Percentiles rank a stretch among this genome's conserved stretches.
Conservation (phyloP, 2,797 vertebrate species). For the Meda fulgida region DNA sequence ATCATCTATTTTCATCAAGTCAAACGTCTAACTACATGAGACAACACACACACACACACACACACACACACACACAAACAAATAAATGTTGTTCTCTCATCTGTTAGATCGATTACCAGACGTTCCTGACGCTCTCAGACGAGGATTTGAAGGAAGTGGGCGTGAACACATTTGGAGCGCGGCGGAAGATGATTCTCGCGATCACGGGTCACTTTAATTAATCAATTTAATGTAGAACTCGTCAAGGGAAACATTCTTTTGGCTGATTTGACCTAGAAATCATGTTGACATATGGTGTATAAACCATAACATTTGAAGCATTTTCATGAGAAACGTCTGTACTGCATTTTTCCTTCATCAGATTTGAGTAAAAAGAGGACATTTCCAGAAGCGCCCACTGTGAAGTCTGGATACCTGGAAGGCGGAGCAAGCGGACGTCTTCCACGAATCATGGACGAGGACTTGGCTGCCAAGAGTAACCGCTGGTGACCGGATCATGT, state of each 20-base stretch:
- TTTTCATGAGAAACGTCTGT: not conserved
- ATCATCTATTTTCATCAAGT: not conserved
- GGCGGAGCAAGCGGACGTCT: constrained; percentile 83
- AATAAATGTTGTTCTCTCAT: constrained; percentile 5
- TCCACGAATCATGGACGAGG: constrained; percentile 75
- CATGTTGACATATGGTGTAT: not conserved
- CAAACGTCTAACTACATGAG: not conserved
- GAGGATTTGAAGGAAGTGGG: constrained; percentile 86
- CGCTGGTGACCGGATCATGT: constrained; percentile 73
- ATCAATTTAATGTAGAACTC: not conserved
- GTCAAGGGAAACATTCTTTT: not conserved
- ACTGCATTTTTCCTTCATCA: constrained; percentile 20
- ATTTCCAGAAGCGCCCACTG: constrained; percentile 69
- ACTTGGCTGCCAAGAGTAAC: constrained; percentile 72
- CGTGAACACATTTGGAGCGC: constrained; percentile 81
- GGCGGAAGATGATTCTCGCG: constrained; percentile 83
- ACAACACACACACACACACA: not conserved
- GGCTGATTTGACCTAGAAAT: not conserved
- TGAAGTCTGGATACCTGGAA: constrained; percentile 79
- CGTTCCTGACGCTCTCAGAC: constrained; percentile 83
- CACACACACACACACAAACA: not conserved
- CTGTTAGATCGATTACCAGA: constrained; percentile 82
- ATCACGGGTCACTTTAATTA: constrained; percentile 75
- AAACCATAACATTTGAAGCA: not conserved
- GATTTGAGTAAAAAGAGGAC: constrained; percentile 71